A percentile compares a stretch with the other conserved stretches of the same genome.
These are phyloP conservation scores for Spondyliosoma cantharus DNA, from an alignment of 2,797 vertebrate species.

Conservation along the genomic window DNA sequence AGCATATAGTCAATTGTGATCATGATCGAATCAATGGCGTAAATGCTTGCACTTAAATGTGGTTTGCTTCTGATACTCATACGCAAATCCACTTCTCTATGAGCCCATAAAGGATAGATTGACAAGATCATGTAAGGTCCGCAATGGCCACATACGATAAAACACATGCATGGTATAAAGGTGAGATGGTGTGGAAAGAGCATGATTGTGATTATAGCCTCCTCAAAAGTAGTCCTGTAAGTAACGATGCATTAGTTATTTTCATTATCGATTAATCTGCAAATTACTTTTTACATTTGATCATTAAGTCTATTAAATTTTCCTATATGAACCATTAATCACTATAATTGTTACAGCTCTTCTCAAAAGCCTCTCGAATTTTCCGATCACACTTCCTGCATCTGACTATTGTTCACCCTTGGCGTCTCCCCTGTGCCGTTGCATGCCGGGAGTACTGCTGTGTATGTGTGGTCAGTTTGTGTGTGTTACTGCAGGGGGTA, in stretches of 20 bases:
- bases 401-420: neutral
- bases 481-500: slow-evolving; percentile 7
- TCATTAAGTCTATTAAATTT: too few species aligned
- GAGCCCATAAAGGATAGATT: neutral
- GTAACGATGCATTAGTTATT: too few species aligned
- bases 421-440: neutral
- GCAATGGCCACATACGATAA: neutral
- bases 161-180: neutral
- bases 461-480: slow-evolving; percentile 30
- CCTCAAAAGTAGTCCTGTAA: too few species aligned
- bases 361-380: neutral
- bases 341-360: too few species aligned
- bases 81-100: neutral
- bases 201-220: neutral
- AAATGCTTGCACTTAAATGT: neutral
- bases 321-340: too few species aligned
- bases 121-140: neutral
- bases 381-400: neutral
- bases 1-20: neutral
- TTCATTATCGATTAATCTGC: too few species aligned
- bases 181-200: neutral
- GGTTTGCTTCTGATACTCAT: neutral
- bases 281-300: too few species aligned
- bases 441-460: slow-evolving; percentile 24
- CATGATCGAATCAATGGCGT: neutral